Percentiles rank a stretch among this genome's conserved stretches.
These are phyloP conservation scores for Heliconius ismenius DNA, from an alignment of 2,888 invertebrate species.

Conservation along the genomic window DNA sequence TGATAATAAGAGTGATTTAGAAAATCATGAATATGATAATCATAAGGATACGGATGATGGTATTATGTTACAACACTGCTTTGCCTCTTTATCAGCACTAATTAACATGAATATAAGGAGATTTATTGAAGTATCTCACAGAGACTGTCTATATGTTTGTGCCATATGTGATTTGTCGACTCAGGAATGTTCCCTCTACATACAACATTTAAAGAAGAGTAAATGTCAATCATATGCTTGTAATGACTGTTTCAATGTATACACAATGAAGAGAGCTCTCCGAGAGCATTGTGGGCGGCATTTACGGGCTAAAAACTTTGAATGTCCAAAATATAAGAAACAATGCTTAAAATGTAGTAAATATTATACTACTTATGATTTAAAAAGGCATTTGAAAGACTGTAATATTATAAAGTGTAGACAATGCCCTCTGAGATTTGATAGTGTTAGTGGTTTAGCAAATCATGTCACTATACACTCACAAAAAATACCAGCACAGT, in stretches of 20 bases:
- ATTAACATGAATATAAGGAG: slow-evolving; percentile 56
- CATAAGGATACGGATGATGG: slow-evolving; percentile 54
- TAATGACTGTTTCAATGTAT: slow-evolving; percentile 55
- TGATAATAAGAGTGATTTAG: slow-evolving; percentile 47
- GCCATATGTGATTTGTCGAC: slow-evolving; percentile 50
- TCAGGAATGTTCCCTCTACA: slow-evolving; percentile 44
- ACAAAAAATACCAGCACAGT: slow-evolving; percentile 48
- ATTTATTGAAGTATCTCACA: slow-evolving; percentile 49
- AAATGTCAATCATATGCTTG: slow-evolving; percentile 54
- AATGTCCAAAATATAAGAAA: slow-evolving; percentile 2
- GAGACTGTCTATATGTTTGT: slow-evolving; percentile 50
- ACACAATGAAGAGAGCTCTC: slow-evolving; percentile 47
- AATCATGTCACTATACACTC: slow-evolving; percentile 55
- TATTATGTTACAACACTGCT: slow-evolving; percentile 50
- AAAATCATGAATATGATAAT: slow-evolving; percentile 51
- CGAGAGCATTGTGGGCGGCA: slow-evolving; percentile 47
- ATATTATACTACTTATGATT: slow-evolving; percentile 36
- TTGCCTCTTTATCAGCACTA: slow-evolving; percentile 55
- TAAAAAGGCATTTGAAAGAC: slow-evolving; percentile 48
- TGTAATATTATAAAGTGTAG: slow-evolving; percentile 60
- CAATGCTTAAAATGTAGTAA: slow-evolving; percentile 54
- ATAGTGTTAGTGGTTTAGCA: slow-evolving; percentile 52
- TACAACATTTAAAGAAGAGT: slow-evolving; percentile 53
- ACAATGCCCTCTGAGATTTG: slow-evolving; percentile 55
- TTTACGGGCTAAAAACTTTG: slow-evolving; percentile 35